Conservation (phyloP, 2,113 vertebrate genomes). For the Cercopithecus mona region DNA sequence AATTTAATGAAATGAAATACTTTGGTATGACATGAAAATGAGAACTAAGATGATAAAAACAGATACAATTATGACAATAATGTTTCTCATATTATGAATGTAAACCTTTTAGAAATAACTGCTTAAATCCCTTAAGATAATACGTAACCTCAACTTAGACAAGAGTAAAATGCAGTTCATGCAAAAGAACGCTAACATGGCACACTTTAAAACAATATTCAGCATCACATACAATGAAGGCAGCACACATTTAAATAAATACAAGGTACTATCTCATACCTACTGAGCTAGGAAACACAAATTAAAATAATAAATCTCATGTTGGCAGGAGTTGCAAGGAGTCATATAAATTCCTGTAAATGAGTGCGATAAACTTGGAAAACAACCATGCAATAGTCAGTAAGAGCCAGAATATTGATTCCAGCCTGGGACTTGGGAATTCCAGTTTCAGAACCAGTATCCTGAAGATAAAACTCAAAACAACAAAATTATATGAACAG, state of each 20-base stretch:
- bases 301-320: conserved; percentile 37
- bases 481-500: neutral
- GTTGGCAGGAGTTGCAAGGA: neutral
- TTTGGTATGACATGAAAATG: neutral
- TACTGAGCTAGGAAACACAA: neutral
- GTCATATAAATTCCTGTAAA: neutral
- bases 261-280: neutral
- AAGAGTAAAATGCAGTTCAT: neutral
- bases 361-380: neutral
- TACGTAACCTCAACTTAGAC: neutral
- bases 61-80: neutral
- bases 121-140: neutral
- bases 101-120: neutral
- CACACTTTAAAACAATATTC: neutral
- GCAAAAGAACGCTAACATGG: neutral
- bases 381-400: neutral
- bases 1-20: conserved; percentile 15
- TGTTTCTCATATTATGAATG: neutral
- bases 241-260: neutral
- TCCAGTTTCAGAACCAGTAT: neutral
- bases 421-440: neutral
- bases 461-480: neutral
- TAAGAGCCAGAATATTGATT: neutral
- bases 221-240: neutral
- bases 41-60: neutral